Conservation (phyloP, 23 tunicate species). For the Styela plicata region DNA sequence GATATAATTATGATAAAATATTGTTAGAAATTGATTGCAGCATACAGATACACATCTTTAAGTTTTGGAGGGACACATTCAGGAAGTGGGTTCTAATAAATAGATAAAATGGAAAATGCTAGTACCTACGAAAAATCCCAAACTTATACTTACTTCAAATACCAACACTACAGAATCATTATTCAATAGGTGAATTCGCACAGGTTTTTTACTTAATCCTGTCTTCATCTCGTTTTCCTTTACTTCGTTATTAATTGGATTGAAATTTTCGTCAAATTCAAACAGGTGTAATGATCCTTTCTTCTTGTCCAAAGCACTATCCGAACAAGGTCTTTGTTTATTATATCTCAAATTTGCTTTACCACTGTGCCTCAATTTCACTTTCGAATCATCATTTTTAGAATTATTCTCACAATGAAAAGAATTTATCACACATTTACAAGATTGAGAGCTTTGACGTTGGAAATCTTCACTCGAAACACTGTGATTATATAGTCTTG, state of each 20-base stretch:
- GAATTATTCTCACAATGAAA: too few relatives aligned
- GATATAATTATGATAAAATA: too few relatives aligned
- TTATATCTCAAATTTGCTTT: background rate
- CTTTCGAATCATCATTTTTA: too few relatives aligned
- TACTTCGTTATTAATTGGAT: background rate
- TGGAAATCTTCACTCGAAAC: background rate
- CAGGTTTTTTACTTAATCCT: slow-evolving; percentile 68
- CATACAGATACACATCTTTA: too few relatives aligned
- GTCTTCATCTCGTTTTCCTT: slow-evolving; percentile 2
- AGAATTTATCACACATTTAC: too few relatives aligned
- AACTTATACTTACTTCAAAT: slow-evolving; percentile 60
- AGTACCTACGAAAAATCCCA: too few relatives aligned
- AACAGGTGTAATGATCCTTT: background rate
- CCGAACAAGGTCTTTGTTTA: background rate
- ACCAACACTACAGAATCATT: slow-evolving; percentile 76
- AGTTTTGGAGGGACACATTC: too few relatives aligned
- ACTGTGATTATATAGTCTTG: background rate
- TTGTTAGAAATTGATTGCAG: too few relatives aligned
- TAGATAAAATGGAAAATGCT: background rate
- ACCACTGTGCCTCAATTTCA: background rate
- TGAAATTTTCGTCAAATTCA: background rate
- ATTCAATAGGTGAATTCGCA: slow-evolving; percentile 73
- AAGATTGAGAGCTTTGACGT: too few relatives aligned
- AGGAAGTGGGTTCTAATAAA: background rate
- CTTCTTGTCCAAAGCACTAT: background rate